These are phyloP conservation scores for Forbesichthys papilliferus DNA, from an alignment of 2,113 vertebrate genomes.

Conservation along the genomic window DNA sequence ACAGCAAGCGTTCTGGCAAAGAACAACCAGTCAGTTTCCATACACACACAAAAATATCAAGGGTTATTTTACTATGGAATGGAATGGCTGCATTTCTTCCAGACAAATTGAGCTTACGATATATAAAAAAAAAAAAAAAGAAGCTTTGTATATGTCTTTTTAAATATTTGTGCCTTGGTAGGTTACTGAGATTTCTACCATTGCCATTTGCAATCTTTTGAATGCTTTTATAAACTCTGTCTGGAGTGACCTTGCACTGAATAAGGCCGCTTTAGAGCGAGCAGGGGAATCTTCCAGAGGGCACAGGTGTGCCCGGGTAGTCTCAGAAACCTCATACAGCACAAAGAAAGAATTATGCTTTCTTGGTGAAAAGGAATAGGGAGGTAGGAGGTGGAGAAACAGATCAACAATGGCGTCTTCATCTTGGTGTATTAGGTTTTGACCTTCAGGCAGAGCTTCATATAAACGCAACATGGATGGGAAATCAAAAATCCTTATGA, in stretches of 20 bases:
- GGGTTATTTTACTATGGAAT: slow-evolving; percentile 26
- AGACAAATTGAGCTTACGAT: slow-evolving; percentile 25
- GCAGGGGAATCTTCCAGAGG: slow-evolving; percentile 69
- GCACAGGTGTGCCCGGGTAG: slow-evolving; percentile 72
- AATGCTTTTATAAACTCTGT: slow-evolving; percentile 66
- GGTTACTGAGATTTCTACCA: slow-evolving; percentile 60
- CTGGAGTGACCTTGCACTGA: slow-evolving; percentile 69
- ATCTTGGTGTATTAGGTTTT: slow-evolving; percentile 64
- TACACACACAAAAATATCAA: background rate
- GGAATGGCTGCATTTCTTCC: slow-evolving; percentile 24
- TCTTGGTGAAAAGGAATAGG: slow-evolving; percentile 65
- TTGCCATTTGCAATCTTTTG: slow-evolving; percentile 61
- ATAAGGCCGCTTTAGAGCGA: slow-evolving; percentile 70
- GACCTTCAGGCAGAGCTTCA: slow-evolving; percentile 68
- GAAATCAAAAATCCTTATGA: slow-evolving; percentile 60
- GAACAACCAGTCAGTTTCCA: background rate
- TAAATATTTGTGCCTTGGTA: slow-evolving; percentile 35
- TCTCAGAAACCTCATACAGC: slow-evolving; percentile 63
- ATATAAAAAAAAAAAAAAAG: slow-evolving; percentile 33
- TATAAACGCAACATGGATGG: slow-evolving; percentile 60
- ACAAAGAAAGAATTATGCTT: slow-evolving; percentile 70
- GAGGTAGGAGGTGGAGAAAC: slow-evolving; percentile 61
- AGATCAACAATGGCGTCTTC: slow-evolving; percentile 67
- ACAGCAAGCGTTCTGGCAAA: background rate
- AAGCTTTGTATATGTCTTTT: slow-evolving; percentile 39